phyloP scores from a whole-genome alignment of 1,140 invertebrate species.

The Bombus balteatus region DNA sequence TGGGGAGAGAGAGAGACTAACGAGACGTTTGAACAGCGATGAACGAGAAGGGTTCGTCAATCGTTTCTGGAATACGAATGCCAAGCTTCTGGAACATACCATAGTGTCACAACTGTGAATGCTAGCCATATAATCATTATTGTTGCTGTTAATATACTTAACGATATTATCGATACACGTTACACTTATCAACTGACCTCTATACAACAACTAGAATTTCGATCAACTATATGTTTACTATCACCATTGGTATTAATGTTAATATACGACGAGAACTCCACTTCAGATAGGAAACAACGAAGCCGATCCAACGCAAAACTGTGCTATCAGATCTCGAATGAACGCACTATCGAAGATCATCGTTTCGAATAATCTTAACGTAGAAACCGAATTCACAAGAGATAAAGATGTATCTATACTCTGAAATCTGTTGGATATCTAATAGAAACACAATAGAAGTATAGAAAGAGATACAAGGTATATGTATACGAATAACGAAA shows the following conservation, averaged over 20 bases:
- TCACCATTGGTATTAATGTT: constrained; percentile 33
- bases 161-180: constrained; percentile 48
- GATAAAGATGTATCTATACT: not conserved
- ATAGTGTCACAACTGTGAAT: constrained; percentile 3
- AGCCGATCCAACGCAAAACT: constrained; percentile 1
- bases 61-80: no score
- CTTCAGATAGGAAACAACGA: constrained; percentile 36
- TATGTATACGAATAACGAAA: no score
- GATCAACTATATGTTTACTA: constrained; percentile 27
- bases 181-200: constrained; percentile 35
- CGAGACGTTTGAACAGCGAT: not conserved
- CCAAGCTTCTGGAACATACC: not conserved
- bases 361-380: not conserved
- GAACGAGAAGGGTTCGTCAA: not conserved
- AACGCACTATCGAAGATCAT: not conserved
- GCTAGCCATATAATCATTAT: not conserved
- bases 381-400: not conserved
- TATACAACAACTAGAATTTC: constrained; percentile 41
- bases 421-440: not conserved
- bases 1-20: no score
- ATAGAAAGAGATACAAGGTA: not conserved
- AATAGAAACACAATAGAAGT: not conserved
- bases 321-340: not conserved
- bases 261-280: constrained; percentile 35
- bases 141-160: constrained; percentile 27